A percentile compares a stretch with the other conserved stretches of the same genome.
phyloP scores from a whole-genome alignment of 2,888 invertebrate genomes.

The Dasysyrphus tricinctus region DNA sequence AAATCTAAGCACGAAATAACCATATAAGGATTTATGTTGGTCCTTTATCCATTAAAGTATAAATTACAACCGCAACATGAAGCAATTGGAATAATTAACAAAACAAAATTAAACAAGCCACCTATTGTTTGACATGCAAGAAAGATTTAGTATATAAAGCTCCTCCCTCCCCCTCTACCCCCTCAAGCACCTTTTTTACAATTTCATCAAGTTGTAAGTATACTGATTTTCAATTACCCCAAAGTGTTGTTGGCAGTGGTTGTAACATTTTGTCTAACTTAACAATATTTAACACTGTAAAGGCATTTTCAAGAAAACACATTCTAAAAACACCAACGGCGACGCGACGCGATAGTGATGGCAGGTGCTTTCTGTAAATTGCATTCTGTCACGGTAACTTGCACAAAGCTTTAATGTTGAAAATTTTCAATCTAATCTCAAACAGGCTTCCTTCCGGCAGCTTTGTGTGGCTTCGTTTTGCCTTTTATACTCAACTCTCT shows the following conservation, averaged over 20 bases:
- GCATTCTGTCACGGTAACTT: conserved; percentile 52
- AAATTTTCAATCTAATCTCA: conserved; percentile 58
- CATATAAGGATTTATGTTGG: background rate
- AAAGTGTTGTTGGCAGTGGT: conserved; percentile 30
- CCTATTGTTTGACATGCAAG: background rate
- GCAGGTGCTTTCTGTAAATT: conserved; percentile 40
- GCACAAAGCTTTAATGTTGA: conserved; percentile 28
- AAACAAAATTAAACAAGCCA: background rate
- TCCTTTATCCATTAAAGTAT: background rate
- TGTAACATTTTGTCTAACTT: conserved; percentile 64
- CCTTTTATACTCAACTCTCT: background rate
- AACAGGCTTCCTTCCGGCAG: conserved; percentile 54
- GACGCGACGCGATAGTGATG: background rate
- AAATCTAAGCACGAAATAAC: background rate
- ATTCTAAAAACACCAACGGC: conserved; percentile 7
- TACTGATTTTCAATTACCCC: conserved; percentile 58
- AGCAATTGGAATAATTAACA: conserved; percentile 3
- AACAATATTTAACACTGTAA: conserved; percentile 52
- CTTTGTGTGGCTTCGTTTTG: conserved; percentile 10
- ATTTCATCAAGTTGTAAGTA: conserved; percentile 30
- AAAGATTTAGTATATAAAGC: background rate
- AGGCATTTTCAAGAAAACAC: conserved; percentile 3
- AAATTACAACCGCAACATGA: conserved; percentile 13
- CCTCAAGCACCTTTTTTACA: background rate
- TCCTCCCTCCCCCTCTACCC: background rate